phyloP scores from a whole-genome alignment of 2,797 vertebrate genomes.

The Agapornis canus region DNA sequence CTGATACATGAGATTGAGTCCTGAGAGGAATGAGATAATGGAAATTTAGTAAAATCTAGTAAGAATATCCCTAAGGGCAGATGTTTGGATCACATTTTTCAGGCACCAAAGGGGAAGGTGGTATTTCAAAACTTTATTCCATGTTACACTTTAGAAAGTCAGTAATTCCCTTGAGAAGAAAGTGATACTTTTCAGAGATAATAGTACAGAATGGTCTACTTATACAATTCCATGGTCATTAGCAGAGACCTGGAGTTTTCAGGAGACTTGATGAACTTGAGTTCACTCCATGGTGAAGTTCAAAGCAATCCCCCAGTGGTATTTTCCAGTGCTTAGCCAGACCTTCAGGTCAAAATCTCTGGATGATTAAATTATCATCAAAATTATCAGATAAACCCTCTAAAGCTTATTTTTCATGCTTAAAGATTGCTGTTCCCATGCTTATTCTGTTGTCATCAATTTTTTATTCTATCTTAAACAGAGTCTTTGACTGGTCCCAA shows the following conservation, averaged over 20 bases:
- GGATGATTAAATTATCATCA: not conserved
- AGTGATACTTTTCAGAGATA: not conserved
- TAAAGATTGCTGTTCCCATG: not conserved
- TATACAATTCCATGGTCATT: not conserved
- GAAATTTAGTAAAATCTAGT: not conserved
- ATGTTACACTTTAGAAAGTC: not conserved
- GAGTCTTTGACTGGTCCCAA: not conserved
- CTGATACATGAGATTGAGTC: not conserved
- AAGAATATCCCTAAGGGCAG: not conserved
- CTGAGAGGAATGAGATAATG: not conserved
- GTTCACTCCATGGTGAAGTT: not conserved
- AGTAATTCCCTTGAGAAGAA: not conserved
- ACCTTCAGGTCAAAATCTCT: not conserved
- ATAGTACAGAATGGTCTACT: not conserved
- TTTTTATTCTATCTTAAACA: not conserved
- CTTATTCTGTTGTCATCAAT: not conserved
- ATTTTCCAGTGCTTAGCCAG: not conserved
- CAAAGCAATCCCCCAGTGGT: not conserved
- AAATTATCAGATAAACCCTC: not conserved
- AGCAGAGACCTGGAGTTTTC: not conserved
- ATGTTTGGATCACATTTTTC: not conserved
- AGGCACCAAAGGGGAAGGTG: not conserved
- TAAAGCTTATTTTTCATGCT: not conserved
- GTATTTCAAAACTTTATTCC: not conserved
- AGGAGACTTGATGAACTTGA: not conserved